These are phyloP conservation scores for Lordiphosa collinella DNA, from an alignment of 1,140 invertebrate genomes.

Conservation along the genomic window DNA sequence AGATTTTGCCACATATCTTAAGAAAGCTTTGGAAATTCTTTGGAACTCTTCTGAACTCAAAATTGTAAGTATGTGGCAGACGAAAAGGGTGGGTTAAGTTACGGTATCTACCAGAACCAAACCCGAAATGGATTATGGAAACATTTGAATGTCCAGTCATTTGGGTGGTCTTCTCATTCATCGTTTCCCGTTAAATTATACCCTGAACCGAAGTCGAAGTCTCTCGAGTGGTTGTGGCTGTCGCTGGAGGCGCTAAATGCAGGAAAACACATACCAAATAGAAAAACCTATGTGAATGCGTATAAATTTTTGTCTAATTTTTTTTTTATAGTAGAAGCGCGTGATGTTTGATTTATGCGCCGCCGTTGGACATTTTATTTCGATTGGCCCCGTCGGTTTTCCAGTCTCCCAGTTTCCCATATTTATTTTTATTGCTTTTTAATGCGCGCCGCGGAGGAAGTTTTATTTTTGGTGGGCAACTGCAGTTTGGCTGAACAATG, in stretches of 20 bases:
- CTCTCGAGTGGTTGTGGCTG: slow-evolving; percentile 62
- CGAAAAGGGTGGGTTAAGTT: too few species aligned
- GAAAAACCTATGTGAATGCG: slow-evolving; percentile 10
- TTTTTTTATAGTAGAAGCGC: slow-evolving; percentile 42
- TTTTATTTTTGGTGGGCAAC: slow-evolving; percentile 60
- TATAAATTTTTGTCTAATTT: slow-evolving; percentile 63
- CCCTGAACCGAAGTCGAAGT: slow-evolving; percentile 26
- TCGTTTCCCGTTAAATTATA: slow-evolving; percentile 29
- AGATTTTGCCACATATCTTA: too few species aligned
- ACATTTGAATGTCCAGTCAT: slow-evolving; percentile 16
- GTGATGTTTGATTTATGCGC: slow-evolving; percentile 75
- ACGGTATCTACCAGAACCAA: not conserved
- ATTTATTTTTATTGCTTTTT: slow-evolving; percentile 78
- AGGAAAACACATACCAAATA: slow-evolving; percentile 42
- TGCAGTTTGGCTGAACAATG: slow-evolving; percentile 66
- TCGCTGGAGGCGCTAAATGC: slow-evolving; percentile 64
- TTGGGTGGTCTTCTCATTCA: too few species aligned
- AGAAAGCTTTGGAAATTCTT: not conserved
- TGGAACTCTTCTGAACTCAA: too few species aligned
- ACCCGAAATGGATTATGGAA: slow-evolving; percentile 31
- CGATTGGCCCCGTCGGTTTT: slow-evolving; percentile 39
- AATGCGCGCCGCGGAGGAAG: slow-evolving; percentile 72
- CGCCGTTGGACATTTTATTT: slow-evolving; percentile 69
- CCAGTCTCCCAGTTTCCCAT: slow-evolving; percentile 55
- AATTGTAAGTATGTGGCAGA: too few species aligned